Base-by-base conservation (phyloP, 2,888 invertebrate species). In the Drosophila mimica region DNA sequence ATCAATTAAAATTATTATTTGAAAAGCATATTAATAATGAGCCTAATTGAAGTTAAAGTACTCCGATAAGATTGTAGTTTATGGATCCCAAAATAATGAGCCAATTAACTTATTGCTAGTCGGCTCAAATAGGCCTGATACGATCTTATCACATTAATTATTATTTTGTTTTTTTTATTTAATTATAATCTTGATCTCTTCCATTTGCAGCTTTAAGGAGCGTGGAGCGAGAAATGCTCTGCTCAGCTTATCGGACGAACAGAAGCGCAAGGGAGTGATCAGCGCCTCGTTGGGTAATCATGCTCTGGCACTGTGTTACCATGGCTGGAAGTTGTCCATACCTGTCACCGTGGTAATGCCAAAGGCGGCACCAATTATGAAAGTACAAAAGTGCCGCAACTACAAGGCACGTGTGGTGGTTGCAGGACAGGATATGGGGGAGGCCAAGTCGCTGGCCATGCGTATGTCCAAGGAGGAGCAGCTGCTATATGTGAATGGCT, bases 271-370 rank as follows among this genome's bases (percentile, higher is more conserved):
- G 4, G 99, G 99, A 2, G 98, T 99, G 0, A 97, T 98, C 69
- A 97, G 98, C 0, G 98, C 99, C 0, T 98, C 98, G 0, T 95
- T 98, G 62, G 99, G 99, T 0, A 99, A 99, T 93, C 99, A 99
- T 93, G 98, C 99, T 0, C 95, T 97, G 83, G 95, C 94, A 0
- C 91, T 97, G 54, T 95, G 96, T 79, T 98, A 96, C 92, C 97
- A 97, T 91, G 97, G 97, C 0, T 94, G 95, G 80, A 94, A 95
- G 69, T 94, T 97, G 11, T 94, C 94, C 48, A 94, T 97, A 31
- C 95, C 96, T 0, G 95, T 96, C 0, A 97, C 97, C 0, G 97
- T 99, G 7, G 97, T 99, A n/a, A 99, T 99, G 99, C 99, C 99
- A 0, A 95, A 96, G 48, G 96, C 97, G 0, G 99, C 99, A 0